A percentile compares a stretch with the other conserved stretches of the same genome.
phyloP scores from a whole-genome alignment of 53 echinoderm and acorn worm species.

The Apostichopus leukothele region DNA sequence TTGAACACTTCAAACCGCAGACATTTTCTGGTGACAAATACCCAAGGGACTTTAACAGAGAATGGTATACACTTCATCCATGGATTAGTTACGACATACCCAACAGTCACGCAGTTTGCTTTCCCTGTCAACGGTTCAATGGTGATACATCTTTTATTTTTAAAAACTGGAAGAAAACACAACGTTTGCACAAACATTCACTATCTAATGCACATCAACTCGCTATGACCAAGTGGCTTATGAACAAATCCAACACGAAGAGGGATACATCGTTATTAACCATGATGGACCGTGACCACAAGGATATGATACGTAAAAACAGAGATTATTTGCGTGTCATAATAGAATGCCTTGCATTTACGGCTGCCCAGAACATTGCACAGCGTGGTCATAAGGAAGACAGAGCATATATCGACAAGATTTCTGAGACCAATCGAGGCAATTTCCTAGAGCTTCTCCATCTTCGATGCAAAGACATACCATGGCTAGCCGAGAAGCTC shows the following conservation, averaged over 20 bases:
- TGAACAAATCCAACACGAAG: not conserved
- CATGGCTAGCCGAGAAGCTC: slow-evolving; percentile 17
- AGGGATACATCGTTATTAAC: no score
- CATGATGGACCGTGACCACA: not conserved
- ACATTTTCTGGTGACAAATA: not conserved
- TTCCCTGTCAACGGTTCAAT: no score
- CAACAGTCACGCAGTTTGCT: no score
- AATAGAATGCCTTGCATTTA: not conserved
- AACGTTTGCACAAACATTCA: not conserved
- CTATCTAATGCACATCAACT: not conserved
- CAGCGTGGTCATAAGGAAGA: not conserved
- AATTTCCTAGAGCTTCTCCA: not conserved
- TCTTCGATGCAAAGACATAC: not conserved
- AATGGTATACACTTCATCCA: no score
- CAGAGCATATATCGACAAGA: not conserved
- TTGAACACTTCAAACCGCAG: not conserved
- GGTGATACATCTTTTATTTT: not conserved
- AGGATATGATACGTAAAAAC: not conserved
- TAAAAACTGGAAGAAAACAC: slow-evolving; percentile 1
- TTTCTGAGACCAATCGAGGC: not conserved
- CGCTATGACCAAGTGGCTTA: slow-evolving; percentile 21
- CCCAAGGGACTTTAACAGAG: not conserved
- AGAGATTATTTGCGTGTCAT: not conserved
- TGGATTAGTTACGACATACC: no score
- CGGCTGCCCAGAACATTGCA: not conserved